A percentile compares a stretch with the other conserved stretches of the same genome.
Conservation (phyloP, 2,888 invertebrate genomes). For the Ornithoptera alexandrae region DNA sequence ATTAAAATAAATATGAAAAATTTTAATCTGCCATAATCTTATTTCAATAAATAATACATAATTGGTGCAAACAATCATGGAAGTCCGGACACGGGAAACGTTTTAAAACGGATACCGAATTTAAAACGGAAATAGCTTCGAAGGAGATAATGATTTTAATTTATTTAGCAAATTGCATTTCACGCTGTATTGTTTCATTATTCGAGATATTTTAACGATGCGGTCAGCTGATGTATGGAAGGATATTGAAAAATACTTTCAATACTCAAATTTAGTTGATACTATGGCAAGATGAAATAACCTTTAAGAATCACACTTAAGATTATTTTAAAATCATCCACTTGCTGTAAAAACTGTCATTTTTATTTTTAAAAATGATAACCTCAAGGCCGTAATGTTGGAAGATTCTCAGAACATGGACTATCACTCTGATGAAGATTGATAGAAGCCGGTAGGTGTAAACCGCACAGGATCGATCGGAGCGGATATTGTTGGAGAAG, state of each 20-base stretch:
- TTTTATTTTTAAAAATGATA: too few species aligned
- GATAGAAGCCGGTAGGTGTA: too few species aligned
- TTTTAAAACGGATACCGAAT: constrained; percentile 5
- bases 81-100: constrained; percentile 1
- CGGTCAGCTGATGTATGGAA: neutral
- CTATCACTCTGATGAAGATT: too few species aligned
- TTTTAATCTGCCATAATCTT: neutral
- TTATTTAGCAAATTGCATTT: constrained; percentile 8
- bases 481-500: too few species aligned
- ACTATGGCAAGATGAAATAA: too few species aligned
- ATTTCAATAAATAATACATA: neutral
- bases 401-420: too few species aligned
- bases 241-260: neutral
- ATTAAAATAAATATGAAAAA: neutral
- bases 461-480: too few species aligned
- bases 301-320: too few species aligned
- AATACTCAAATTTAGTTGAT: too few species aligned
- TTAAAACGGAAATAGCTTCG: constrained; percentile 5
- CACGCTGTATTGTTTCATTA: neutral
- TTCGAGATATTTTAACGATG: constrained; percentile 2
- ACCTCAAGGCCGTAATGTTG: too few species aligned
- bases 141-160: constrained; percentile 7
- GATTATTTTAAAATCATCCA: too few species aligned
- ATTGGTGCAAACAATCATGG: neutral
- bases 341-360: too few species aligned